Base-by-base conservation (phyloP, 2,888 invertebrate genomes). In the Atrina japonica region DNA sequence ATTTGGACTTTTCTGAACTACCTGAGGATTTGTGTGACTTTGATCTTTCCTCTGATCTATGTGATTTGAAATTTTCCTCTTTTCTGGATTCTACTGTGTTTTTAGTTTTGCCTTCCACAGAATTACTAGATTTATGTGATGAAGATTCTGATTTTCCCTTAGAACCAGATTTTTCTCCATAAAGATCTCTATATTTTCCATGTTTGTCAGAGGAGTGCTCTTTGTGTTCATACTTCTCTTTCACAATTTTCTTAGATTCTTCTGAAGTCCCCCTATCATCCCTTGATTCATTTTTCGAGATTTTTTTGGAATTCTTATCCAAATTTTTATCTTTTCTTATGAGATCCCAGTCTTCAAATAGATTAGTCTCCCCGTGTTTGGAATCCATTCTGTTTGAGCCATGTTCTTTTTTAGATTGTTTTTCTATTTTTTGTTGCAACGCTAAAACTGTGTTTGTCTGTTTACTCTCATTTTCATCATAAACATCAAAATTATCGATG, bases 151-250 rank as follows among this genome's bases (percentile, higher is more conserved):
- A n/a, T n/a, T 55, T 23, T 18, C 27, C 18, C 45, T 16, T n/a
- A 3, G 47, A 45, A 2, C 47, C 27, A 3, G n/a, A 41, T 30
- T 40, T 35, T 11, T 35, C 35, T 35, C 35, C 7, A 27, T 29
- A 47, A 41, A 11, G 25, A 35, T 47, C 21, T 55, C 55, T 27
- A 43, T 1, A 21, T 14, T 16, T 41, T 6, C 53, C 53, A 41
- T 61, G 29, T 43, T 61, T 68, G 5, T 61, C 61, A 5, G 27
- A 29, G 3, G 45, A 27, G 6, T 7, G 47, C 3, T 18, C 27
- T 23, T 52, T 53, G 23, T 53, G 40, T 9, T 63, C 47, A 23
- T 49, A 41, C 29, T 25, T 49, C 23, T 63, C 49, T 11, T 63
- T 63, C 16, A 14, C 30, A 6, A 9, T 49, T 3, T n/a, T 16